phyloP scores from a whole-genome alignment of 2,797 vertebrate genomes.

The Siniperca obscura region DNA sequence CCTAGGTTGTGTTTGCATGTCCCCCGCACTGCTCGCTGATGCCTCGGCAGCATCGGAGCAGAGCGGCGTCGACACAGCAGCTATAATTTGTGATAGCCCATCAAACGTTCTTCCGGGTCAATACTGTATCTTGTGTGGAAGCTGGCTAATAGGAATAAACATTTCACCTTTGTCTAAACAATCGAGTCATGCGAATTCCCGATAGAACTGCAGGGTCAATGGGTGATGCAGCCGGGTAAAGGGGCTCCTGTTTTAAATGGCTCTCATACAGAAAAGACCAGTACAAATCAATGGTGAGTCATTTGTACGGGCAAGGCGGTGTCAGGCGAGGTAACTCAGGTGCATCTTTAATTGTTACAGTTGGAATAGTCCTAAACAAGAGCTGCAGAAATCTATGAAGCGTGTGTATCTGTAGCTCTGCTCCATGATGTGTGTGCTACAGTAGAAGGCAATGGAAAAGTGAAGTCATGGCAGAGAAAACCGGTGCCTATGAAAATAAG shows the following conservation, averaged over 20 bases:
- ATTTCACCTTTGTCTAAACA: slow-evolving; percentile 86
- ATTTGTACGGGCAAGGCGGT: slow-evolving; percentile 40
- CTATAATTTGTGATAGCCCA: slow-evolving; percentile 82
- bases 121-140: slow-evolving; percentile 77
- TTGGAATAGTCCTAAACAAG: slow-evolving; percentile 35
- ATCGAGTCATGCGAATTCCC: slow-evolving; percentile 81
- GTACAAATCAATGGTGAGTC: slow-evolving; percentile 68
- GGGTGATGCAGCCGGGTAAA: slow-evolving; percentile 63
- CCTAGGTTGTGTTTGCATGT: slow-evolving; percentile 77
- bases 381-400: slow-evolving; percentile 58
- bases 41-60: slow-evolving; percentile 51
- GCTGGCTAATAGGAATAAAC: slow-evolving; percentile 85
- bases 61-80: slow-evolving; percentile 57
- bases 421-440: background rate
- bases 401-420: slow-evolving; percentile 4
- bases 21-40: slow-evolving; percentile 60
- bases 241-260: slow-evolving; percentile 67
- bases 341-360: slow-evolving; percentile 75
- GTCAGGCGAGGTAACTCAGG: slow-evolving; percentile 71
- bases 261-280: slow-evolving; percentile 61
- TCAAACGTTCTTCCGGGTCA: slow-evolving; percentile 76
- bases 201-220: slow-evolving; percentile 68
- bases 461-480: background rate
- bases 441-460: slow-evolving; percentile 9
- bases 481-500: background rate